Base-by-base conservation (phyloP, 53 echinoderm and acorn worm genomes). In the Stichopus horrens region DNA sequence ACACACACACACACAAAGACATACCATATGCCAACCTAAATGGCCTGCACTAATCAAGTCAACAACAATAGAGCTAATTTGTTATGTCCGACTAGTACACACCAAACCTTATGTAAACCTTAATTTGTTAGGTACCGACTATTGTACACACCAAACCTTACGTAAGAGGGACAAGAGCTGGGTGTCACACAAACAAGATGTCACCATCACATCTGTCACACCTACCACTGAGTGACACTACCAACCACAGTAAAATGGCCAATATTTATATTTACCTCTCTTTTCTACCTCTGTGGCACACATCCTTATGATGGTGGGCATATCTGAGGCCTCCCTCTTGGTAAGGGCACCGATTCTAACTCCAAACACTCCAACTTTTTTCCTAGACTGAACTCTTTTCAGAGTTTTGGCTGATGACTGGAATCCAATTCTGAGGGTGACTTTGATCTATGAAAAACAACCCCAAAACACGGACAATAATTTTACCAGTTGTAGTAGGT, bases 361-460 rank as follows among this genome's bases (percentile, higher is more conserved):
- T 22, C 99, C 99, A 93, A 99, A 99, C 86, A 99, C 96, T 5
- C 98, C 98, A 77, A 91, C 67, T 83, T 93, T 99, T 90, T 90
- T 94, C 87, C 85, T 92, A 7, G 99, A 98, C 76, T 96, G 94
- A 4, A 99, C 94, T 57, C 99, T 55, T 88, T 99, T 99, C 88
- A 99, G 77, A 8, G 88, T 92, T 83, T 93, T 95, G 57, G 91
- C 92, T 5, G 93, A 88, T 0, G 92, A 91, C 89, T 95, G 92
- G 79, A 95, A 95, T 80, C 91, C 88, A 37, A 95, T 76, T 7
- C 86, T 90, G 10, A 97, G 68, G 54, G 89, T 91, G 5, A 97
- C 74, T 52, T 93, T 92, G 9, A 97, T 90, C 94, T 93, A 54
- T 37, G 71, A 6, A 68, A 18, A 14, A 68, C 2, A 13, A 68